Evolutionary conservation across 2,113 vertebrate genomes (phyloP), one percentile per base, ranked within the genome.

Genomic region (Hypomesus transpacificus): DNA sequence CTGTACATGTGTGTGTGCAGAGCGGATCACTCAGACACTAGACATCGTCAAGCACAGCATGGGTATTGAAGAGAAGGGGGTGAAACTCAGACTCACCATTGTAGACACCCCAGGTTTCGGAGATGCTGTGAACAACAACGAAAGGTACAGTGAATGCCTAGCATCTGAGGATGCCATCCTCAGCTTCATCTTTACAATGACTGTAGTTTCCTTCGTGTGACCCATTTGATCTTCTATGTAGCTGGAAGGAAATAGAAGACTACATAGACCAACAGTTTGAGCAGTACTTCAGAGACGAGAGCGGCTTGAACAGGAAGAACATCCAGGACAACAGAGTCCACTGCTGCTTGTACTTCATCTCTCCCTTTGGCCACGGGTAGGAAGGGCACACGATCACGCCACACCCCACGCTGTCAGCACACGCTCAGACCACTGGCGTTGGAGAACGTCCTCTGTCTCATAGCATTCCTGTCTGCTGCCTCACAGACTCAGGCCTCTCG

Each of bases 1-100:
- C 14, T 28, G 31, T 14, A 14, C 14, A 1, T 46, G 13, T 56
- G 54, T 79, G 7, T 72, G 31, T 71, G 53, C 75, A 93, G 91
- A 92, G 51, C 84, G 90, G 22, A 93, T 92, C 75, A n/a, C 68
- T 59, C 88, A 87, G 73, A 92, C 91, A 0, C 71, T 92, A 1
- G 64, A 87, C 80, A 91, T 91, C 31, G n/a, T 82, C 63, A 98
- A 94, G 78, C 94, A 96, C 16, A 92, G 92, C 0, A 84, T 98
- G 58, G 88, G 94, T 85, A 98, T 99, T 0, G 95, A 98, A 86
- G 97, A 99, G 90, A 98, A 98, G 80, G 97, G 96, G 0, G 90
- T 93, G 69, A 91, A 81, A 70, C 67, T 93, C 71, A 86, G 82
- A 66, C 90, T 93, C 54, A 89, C 83, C 83, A 89, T 93, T 56